Evolutionary conservation across 2,113 vertebrate species (phyloP).

Genomic region (Corvus moneduloides): DNA sequence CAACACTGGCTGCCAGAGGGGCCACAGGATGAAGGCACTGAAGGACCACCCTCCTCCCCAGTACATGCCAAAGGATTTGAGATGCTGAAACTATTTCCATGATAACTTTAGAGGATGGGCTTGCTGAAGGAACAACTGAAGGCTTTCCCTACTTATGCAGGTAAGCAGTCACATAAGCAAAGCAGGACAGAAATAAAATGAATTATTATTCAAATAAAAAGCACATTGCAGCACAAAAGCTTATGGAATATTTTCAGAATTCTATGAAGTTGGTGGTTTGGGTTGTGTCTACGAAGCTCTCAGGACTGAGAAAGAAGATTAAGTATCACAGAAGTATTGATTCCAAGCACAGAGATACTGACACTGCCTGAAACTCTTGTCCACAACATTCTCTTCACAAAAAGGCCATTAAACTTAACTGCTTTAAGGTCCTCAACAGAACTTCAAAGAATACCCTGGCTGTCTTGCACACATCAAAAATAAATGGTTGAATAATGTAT

Average conservation of each 20-base stretch:
- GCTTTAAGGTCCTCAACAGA: background rate
- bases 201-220: background rate
- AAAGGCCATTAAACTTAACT: background rate
- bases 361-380: background rate
- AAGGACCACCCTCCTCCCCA: background rate
- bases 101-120: background rate
- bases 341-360: background rate
- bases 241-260: background rate
- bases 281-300: background rate
- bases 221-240: background rate
- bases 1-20: slow-evolving; percentile 9
- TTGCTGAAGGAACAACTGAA: background rate
- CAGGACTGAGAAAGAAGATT: background rate
- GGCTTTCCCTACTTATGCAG: background rate
- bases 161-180: background rate
- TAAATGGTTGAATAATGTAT: fast-evolving
- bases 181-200: background rate
- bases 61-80: background rate
- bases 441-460: background rate
- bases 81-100: background rate
- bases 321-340: background rate
- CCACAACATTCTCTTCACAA: background rate
- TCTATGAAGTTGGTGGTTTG: background rate
- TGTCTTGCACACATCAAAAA: background rate
- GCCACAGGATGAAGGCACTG: background rate